These are phyloP conservation scores for Cyprinodon variegatus DNA, from an alignment of 2,113 vertebrate species.

Conservation along the genomic window DNA sequence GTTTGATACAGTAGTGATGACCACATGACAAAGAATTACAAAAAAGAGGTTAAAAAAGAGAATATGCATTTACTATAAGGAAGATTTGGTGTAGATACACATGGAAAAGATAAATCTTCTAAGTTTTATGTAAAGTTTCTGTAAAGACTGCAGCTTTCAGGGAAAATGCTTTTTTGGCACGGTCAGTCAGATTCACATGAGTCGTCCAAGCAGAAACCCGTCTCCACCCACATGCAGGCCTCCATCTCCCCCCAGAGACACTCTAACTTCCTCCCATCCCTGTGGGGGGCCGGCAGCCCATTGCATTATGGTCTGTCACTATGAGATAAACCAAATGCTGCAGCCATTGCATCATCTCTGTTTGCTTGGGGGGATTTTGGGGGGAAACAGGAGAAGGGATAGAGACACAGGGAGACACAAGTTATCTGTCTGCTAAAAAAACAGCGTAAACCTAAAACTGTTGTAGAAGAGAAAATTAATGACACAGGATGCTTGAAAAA, in stretches of 20 bases:
- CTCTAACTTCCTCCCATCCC: slow-evolving; percentile 56
- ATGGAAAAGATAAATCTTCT: not conserved
- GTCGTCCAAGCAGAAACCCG: slow-evolving; percentile 26
- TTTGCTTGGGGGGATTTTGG: slow-evolving; percentile 46
- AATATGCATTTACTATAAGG: not conserved
- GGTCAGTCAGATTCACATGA: slow-evolving; percentile 32
- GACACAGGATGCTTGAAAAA: slow-evolving; percentile 37
- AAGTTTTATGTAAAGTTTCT: not conserved
- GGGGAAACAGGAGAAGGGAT: slow-evolving; percentile 17
- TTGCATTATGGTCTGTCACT: slow-evolving; percentile 57
- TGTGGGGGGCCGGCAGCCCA: slow-evolving; percentile 37
- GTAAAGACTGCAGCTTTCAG: not conserved
- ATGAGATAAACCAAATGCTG: slow-evolving; percentile 68
- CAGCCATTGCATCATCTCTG: slow-evolving; percentile 63
- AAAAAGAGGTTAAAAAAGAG: not conserved
- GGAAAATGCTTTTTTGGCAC: not conserved
- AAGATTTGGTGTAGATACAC: not conserved
- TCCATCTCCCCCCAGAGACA: slow-evolving; percentile 22
- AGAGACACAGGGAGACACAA: slow-evolving; percentile 6
- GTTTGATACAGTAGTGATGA: not conserved
- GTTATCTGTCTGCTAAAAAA: slow-evolving; percentile 22
- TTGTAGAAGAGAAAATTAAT: not conserved
- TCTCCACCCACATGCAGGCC: slow-evolving; percentile 13
- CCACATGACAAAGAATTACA: not conserved
- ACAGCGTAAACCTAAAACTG: not conserved